A percentile compares a stretch with the other conserved stretches of the same genome.
phyloP scores from a whole-genome alignment of 2,888 invertebrate genomes.

The Molorchus minor region DNA sequence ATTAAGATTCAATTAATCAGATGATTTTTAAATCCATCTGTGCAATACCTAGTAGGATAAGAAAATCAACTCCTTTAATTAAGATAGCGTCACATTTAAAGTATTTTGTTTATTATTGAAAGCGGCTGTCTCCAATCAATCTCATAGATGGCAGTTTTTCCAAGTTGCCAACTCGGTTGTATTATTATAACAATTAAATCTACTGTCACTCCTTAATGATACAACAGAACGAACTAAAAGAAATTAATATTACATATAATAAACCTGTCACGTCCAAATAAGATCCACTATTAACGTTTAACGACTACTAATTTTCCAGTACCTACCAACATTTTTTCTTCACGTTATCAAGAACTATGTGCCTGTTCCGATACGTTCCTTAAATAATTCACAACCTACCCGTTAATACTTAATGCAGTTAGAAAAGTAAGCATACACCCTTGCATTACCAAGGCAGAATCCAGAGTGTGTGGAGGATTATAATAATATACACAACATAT shows the following conservation, averaged over 20 bases:
- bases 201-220: background rate
- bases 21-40: no score
- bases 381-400: slow-evolving; percentile 24
- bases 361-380: slow-evolving; percentile 11
- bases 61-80: no score
- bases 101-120: no score
- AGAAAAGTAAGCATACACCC: slow-evolving; percentile 34
- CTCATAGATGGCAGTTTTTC: no score
- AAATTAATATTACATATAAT: background rate
- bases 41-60: no score
- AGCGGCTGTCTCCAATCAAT: no score
- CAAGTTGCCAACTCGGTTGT: no score
- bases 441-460: slow-evolving; percentile 27
- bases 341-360: background rate
- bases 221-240: background rate
- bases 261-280: background rate
- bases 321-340: slow-evolving; percentile 6
- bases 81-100: no score
- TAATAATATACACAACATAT: slow-evolving; percentile 25
- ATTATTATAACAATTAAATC: no score
- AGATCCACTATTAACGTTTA: background rate
- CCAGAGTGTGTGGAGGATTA: slow-evolving; percentile 22
- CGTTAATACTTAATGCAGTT: slow-evolving; percentile 33
- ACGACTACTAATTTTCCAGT: slow-evolving; percentile 8
- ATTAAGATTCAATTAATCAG: no score